Evolutionary conservation across 2,797 vertebrate genomes (phyloP), one percentile per base, ranked within the genome.

Genomic region (Fistularia tabacaria): DNA sequence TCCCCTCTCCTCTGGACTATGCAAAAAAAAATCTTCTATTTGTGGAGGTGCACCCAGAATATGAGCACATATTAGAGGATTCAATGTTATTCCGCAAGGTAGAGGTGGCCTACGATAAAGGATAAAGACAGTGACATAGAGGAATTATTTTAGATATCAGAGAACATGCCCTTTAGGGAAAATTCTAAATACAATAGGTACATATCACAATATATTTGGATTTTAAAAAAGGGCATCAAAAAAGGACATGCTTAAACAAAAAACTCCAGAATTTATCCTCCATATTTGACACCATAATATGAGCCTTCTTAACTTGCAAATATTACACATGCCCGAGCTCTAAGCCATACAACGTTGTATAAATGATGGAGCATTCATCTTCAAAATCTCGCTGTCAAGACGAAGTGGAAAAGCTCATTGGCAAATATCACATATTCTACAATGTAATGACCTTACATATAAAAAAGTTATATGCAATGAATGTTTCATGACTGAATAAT

Each of bases 11-110:
- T 65, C 42, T 46, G 77, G 70, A 49, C 14, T 42, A 45, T 57
- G 57, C 54, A 25, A 74, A 74, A 25, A 74, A 74, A 68, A 66
- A 45, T 50, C 14, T 61, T 73, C 80, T 70, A 74, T 79, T 82
- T 81, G 69, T 57, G 58, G 69, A 64, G 54, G 48, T 61, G 52
- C 53, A 72, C 63, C 59, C 71, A 45, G 56, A 66, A 72, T 64
- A 74, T 63, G 59, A 84, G 53, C 74, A 58, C 49, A 79, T 83
- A 80, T 76, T 58, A 63, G 58, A 71, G 64, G 68, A 65, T 76
- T 81, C 45, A 66, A 53, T 56, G 45, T 64, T 70, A n/a, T 72
- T 55, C 71, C 71, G 66, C 53, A 51, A 65, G 69, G 82, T 55
- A 12, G 54, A 47, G 39, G 55, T 14, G 36, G 68, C 44, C 74